Conservation (phyloP, 2,888 invertebrate species). For the Rhimphoctona megacephalus region DNA sequence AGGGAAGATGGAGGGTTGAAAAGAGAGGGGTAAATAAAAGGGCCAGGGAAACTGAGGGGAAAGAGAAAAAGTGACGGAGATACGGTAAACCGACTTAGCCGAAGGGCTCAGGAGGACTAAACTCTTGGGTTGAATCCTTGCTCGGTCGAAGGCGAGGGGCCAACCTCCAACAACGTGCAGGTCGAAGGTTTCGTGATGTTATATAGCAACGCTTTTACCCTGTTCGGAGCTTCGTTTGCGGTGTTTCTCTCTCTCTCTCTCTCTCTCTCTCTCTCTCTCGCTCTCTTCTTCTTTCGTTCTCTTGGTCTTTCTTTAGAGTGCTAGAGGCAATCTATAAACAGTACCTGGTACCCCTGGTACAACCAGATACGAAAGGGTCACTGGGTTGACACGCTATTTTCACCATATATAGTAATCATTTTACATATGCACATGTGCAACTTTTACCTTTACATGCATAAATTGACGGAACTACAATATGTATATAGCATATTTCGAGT, state of each 20-base stretch:
- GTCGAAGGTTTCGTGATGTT: conserved; percentile 67
- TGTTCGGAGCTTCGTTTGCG: conserved; percentile 42
- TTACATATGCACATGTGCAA: conserved; percentile 14
- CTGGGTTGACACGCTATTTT: conserved; percentile 75
- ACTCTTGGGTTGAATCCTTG: conserved; percentile 59
- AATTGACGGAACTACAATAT: background rate
- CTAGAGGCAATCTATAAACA: conserved; percentile 80
- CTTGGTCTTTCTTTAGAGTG: conserved; percentile 27
- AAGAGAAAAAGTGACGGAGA: conserved; percentile 14
- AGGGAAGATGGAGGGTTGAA: conserved; percentile 3
- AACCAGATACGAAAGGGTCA: conserved; percentile 81
- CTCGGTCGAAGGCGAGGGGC: conserved; percentile 58
- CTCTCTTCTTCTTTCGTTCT: conserved; percentile 31
- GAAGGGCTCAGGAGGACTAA: conserved; percentile 68
- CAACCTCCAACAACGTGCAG: conserved; percentile 65
- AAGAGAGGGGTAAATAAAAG: conserved; percentile 7
- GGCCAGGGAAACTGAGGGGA: conserved; percentile 7
- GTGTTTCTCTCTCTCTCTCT: conserved; percentile 51
- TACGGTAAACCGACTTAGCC: conserved; percentile 63
- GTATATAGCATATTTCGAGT: background rate
- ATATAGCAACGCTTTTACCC: conserved; percentile 69
- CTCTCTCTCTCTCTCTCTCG: conserved; percentile 19
- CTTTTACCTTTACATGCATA: conserved; percentile 12
- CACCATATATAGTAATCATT: conserved; percentile 18
- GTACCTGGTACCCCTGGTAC: conserved; percentile 82